Base-by-base conservation (phyloP, 2,797 vertebrate genomes). In the Anguilla anguilla region DNA sequence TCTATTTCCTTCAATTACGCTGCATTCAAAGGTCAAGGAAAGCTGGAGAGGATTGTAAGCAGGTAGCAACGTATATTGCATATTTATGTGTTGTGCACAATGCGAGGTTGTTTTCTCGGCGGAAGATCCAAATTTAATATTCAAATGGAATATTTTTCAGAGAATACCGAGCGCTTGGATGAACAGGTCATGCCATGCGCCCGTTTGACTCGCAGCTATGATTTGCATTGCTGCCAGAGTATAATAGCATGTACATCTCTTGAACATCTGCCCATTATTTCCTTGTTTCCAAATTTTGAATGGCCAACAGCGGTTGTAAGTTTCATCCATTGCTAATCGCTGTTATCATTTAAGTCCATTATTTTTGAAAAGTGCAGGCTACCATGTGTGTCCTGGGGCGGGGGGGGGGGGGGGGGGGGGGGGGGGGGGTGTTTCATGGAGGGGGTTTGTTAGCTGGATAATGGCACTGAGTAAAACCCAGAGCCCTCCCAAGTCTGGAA, bases 1-100 rank as follows among this genome's bases (percentile, higher is more conserved):
- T 46, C 74, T 83, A 19, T 87, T 81, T 82, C 79, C 64, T 87
- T 57, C 77, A 87, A 87, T 87, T 87, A 84, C 31, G 15, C 43
- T 3, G n/a, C 64, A 84, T 55, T 51, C 64, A 15, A 17, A 72
- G 82, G 87, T 84, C 67, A 84, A 55, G 22, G 64, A 85, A 84
- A 51, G 61, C 6, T 17, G 35, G 10, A 28, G 31, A 74, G 49
- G 9, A 46, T 35, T 53, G 31, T 49, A 43, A 28, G 31, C 59
- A 46, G 46, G 53, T 57, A 46, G 43, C 46, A 43, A 67, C 57
- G 61, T 17, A 67, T 28, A 19, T 51, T 31, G 43, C 5, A 46
- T 17, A 22, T 43, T 0, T 55, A 22, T 28, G 11, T n/a, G n/a
- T 39, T 13, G 17, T 79, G 53, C 53, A 11, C 22, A 46, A 59